Conservation (phyloP, 2,888 invertebrate genomes). For the Myathropa florea region DNA sequence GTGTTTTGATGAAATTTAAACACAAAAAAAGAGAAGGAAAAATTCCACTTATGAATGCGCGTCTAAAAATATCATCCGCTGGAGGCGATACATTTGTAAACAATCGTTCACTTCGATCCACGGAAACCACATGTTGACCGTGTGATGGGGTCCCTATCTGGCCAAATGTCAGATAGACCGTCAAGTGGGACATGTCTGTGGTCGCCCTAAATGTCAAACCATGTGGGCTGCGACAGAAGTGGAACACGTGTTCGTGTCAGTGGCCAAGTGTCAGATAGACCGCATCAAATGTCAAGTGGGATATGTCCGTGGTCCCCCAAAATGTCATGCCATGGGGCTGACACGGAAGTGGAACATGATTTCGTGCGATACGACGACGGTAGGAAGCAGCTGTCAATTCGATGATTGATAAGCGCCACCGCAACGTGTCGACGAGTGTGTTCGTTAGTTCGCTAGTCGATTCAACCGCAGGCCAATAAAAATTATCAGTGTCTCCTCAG, state of each 20-base stretch:
- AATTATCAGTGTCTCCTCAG: not conserved
- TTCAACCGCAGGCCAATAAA: too few relatives aligned
- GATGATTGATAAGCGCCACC: conserved; percentile 6
- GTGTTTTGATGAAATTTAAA: conserved; percentile 5
- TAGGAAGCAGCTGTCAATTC: not conserved
- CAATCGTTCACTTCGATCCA: not conserved
- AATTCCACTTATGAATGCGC: not conserved
- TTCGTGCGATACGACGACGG: not conserved
- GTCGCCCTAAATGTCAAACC: not conserved
- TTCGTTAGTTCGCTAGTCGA: not conserved
- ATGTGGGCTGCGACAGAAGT: not conserved
- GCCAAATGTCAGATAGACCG: not conserved
- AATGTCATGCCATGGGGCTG: not conserved
- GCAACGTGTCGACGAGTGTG: not conserved
- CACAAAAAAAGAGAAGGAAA: not conserved
- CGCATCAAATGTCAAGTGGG: not conserved
- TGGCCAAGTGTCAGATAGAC: not conserved
- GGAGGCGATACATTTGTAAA: not conserved
- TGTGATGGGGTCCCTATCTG: not conserved
- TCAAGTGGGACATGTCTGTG: not conserved
- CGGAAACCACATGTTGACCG: not conserved
- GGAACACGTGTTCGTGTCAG: not conserved
- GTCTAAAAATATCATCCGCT: not conserved
- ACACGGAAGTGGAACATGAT: not conserved
- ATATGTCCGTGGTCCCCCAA: not conserved